Evolutionary conservation across 2,888 invertebrate genomes (phyloP), one percentile per base, ranked within the genome.

Genomic region (Isoperla grammatica): DNA sequence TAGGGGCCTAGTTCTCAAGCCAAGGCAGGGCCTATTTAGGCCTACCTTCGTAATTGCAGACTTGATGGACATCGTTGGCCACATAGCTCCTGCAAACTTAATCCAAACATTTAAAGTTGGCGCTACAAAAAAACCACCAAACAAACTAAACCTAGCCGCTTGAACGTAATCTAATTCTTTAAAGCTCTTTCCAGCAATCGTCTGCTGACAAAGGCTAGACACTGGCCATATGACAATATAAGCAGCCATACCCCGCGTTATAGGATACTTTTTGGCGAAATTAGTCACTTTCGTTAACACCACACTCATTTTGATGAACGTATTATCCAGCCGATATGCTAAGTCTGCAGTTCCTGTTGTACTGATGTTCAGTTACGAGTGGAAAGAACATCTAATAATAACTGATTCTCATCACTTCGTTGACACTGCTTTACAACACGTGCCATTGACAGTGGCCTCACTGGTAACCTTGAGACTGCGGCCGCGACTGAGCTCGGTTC

Each of bases 41-140:
- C 56, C 9, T 60, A 62, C 61, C 61, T 59, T 62, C 5, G 57
- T 58, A n/a, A 64, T 11, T 29, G 61, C 57, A 22, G 60, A 43
- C 53, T 45, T 56, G 1, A 60, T 29, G 9, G 46, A 56, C 15
- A 13, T 49, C 20, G 43, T 22, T 11, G 61, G 61, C 58, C 56
- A 64, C 20, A 61, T 57, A 56, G 80, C 78, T 66, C 82, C 83
- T n/a, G 89, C 86, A 55, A 89, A 73, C 71, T 83, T 85, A 49
- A 93, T 76, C 91, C 91, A 91, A 59, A 81, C 81, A 69, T 88
- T 90, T 0, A 91, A 74, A 4, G 88, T 88, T 12, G 91, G 91
- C 1, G 90, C 91, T 17, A 88, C 88, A 73, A 87, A 89, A 50
- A 87, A 80, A 8, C 87, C 84, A n/a, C 90, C 91, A 73, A 87